Percentiles rank a stretch among this genome's conserved stretches.
Conservation (phyloP, 1,140 invertebrate genomes). For the Papilio xuthus region DNA sequence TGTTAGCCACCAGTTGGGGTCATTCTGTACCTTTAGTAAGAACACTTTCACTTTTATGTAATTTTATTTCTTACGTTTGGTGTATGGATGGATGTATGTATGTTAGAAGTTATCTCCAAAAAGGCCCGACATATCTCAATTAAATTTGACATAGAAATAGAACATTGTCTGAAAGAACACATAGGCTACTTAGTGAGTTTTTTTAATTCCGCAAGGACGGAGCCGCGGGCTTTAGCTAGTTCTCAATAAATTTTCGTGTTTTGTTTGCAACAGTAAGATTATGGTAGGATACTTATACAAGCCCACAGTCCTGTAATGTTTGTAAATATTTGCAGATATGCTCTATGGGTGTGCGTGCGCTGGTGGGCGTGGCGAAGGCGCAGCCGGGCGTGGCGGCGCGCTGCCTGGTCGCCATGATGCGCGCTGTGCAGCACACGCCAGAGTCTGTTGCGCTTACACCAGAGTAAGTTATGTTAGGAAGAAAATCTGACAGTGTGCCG, state of each 20-base stretch:
- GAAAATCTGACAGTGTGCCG: too few species aligned
- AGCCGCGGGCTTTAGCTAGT: neutral
- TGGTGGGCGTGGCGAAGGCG: constrained; percentile 45
- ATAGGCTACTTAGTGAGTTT: neutral
- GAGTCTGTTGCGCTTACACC: constrained; percentile 65
- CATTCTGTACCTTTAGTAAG: constrained; percentile 70
- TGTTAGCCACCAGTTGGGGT: constrained; percentile 56
- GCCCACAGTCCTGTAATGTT: too few species aligned
- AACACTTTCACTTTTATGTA: constrained; percentile 20
- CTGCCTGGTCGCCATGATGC: constrained; percentile 54
- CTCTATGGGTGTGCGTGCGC: constrained; percentile 53
- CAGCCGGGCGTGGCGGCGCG: constrained; percentile 53
- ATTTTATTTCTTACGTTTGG: too few species aligned
- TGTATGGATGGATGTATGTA: too few species aligned
- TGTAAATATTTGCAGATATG: constrained; percentile 53
- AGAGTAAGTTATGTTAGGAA: constrained; percentile 55
- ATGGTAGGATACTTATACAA: too few species aligned
- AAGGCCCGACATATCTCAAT: too few species aligned
- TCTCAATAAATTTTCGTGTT: constrained; percentile 49
- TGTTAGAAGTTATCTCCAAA: too few species aligned
- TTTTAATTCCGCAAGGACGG: constrained; percentile 42
- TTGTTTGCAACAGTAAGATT: constrained; percentile 6
- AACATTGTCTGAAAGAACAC: too few species aligned
- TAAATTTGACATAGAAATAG: too few species aligned
- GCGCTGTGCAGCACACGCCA: constrained; percentile 61